Conservation (phyloP, 2,888 invertebrate species). For the Dicyrtoma fusca region DNA sequence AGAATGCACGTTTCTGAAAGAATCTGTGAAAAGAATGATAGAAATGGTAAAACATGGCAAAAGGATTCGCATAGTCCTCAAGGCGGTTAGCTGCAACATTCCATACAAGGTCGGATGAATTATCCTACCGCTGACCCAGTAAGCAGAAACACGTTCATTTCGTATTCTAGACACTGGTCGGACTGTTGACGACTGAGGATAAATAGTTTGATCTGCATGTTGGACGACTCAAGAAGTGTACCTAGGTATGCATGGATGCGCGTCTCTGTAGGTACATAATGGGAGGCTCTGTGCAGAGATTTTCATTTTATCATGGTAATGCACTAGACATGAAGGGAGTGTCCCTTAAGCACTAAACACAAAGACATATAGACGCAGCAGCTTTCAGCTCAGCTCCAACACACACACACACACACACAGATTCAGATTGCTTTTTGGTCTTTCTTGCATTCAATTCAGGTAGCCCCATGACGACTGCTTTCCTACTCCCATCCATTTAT, state of each 20-base stretch:
- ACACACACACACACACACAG: neutral
- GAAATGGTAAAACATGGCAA: neutral
- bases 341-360: slow-evolving; percentile 17
- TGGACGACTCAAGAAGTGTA: neutral
- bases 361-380: no score
- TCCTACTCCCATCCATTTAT: slow-evolving; percentile 18
- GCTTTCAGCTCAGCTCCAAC: neutral
- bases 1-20: neutral
- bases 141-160: slow-evolving; percentile 22
- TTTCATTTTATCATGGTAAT: slow-evolving; percentile 11
- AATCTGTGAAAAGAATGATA: neutral
- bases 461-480: slow-evolving; percentile 19
- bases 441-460: slow-evolving; percentile 25
- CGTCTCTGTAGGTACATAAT: neutral
- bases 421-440: neutral
- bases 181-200: neutral
- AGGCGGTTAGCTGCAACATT: slow-evolving; percentile 27
- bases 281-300: slow-evolving; percentile 18
- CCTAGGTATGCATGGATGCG: no score
- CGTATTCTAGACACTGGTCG: slow-evolving; percentile 16
- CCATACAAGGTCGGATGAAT: slow-evolving; percentile 35
- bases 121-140: slow-evolving; percentile 28
- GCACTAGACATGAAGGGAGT: slow-evolving; percentile 8
- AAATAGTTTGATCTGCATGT: neutral
- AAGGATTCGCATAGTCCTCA: slow-evolving; percentile 18